Evolutionary conservation across 2,888 invertebrate genomes (phyloP).

Genomic region (Andrena camellia): DNA sequence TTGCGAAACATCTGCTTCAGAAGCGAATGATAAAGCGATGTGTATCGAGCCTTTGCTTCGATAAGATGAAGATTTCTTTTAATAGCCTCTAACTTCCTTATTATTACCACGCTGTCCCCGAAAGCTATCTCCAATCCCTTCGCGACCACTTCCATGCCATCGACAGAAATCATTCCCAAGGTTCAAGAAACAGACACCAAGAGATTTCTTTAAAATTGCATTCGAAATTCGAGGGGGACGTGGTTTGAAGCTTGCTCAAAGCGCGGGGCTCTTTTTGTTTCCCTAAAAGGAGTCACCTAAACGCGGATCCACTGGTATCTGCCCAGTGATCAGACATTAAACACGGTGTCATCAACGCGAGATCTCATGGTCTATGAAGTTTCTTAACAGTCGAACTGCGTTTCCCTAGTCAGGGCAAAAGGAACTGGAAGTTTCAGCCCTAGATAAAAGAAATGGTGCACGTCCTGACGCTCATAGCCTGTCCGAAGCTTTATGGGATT

Average conservation of each 20-base stretch:
- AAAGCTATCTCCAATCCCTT: no score
- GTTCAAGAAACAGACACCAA: no score
- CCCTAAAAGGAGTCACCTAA: slow-evolving; percentile 51
- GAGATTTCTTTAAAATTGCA: no score
- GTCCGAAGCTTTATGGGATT: slow-evolving; percentile 56
- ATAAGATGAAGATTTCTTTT: background rate
- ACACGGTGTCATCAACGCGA: slow-evolving; percentile 43
- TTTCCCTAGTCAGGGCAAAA: slow-evolving; percentile 15
- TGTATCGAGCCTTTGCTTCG: slow-evolving; percentile 2
- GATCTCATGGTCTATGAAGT: slow-evolving; percentile 47
- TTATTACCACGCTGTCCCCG: background rate
- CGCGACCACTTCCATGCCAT: no score
- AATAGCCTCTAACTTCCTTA: background rate
- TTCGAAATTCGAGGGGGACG: background rate
- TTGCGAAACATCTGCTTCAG: slow-evolving; percentile 25
- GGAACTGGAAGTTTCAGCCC: slow-evolving; percentile 30
- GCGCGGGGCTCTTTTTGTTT: background rate
- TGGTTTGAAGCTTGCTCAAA: slow-evolving; percentile 2
- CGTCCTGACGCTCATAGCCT: slow-evolving; percentile 41
- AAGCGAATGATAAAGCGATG: background rate
- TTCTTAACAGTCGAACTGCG: slow-evolving; percentile 55
- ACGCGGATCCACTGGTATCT: slow-evolving; percentile 50
- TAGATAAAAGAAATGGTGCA: slow-evolving; percentile 51
- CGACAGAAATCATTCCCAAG: no score
- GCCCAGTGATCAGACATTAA: slow-evolving; percentile 39